These are phyloP conservation scores for Setophaga coronata DNA, from an alignment of 2,113 vertebrate genomes.

Conservation along the genomic window DNA sequence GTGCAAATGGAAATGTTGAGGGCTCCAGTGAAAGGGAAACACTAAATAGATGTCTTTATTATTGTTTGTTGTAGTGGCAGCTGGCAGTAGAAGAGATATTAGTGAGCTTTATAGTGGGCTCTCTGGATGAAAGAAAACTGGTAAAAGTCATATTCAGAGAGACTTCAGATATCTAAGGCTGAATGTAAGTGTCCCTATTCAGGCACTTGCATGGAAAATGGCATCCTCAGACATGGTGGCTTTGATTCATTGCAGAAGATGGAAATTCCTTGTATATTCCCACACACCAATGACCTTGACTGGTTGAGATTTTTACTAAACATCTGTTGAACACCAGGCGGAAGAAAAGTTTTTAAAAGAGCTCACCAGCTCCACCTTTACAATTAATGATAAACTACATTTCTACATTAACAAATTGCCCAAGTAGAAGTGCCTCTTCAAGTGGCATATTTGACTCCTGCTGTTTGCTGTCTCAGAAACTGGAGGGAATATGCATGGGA, in stretches of 20 bases:
- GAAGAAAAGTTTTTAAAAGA: not conserved
- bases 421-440: not conserved
- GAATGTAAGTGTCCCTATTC: not conserved
- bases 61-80: not conserved
- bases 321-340: not conserved
- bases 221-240: not conserved
- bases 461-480: not conserved
- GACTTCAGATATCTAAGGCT: not conserved
- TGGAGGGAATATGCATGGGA: not conserved
- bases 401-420: not conserved
- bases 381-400: not conserved
- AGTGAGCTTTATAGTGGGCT: not conserved
- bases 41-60: not conserved
- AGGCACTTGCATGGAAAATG: not conserved
- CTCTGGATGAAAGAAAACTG: not conserved
- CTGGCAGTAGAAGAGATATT: not conserved
- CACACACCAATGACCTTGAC: not conserved
- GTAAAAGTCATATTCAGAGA: not conserved
- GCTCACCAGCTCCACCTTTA: not conserved
- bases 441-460: not conserved
- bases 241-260: not conserved
- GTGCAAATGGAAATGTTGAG: not conserved
- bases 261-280: constrained; percentile 20
- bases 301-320: not conserved
- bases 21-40: not conserved